Base-by-base conservation (phyloP, 2,888 invertebrate genomes). In the Lasioglossum oenotherae region DNA sequence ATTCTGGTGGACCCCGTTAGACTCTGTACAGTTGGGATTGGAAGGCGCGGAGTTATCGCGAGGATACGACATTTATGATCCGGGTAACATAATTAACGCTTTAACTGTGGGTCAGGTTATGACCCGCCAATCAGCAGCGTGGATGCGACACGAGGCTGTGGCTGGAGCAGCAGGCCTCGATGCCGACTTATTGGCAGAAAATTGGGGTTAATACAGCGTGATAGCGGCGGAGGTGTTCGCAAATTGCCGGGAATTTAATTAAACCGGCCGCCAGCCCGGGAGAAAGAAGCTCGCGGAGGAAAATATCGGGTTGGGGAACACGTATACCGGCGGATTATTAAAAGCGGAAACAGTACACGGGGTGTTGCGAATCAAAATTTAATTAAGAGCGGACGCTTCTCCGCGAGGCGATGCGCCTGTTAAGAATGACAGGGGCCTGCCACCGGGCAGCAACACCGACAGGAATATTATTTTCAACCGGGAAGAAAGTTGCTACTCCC, bases 161-260 rank as follows among this genome's bases (percentile, higher is more conserved):
- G 64, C 64, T 53, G 41, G 78, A 49, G 41, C 71, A n/a, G 57
- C 31, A 41, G 16, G 10, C 41, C 69, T 49, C 74, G 75, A 72
- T 75, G 81, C 67, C 72, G 76, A 81, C 74, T 82, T 78, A 81
- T 78, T 35, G 72, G 44, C 71, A 71, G 64, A 69, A 81, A 81
- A 78, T 77, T 73, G 46, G 71, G 57, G 69, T 57, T 78, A 74
- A 84, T 82, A 64, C 74, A 78, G 74, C 77, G 46, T 46, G 71
- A 38, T 76, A 44, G 23, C 19, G 78, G 35, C 35, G 78, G 38
- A 60, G 78, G 78, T 75, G 78, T 79, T 79, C 75, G 72, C 83
- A 72, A 82, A 82, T 85, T 79, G 83, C 64, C 75, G 78, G 49
- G 84, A 78, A 84, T 84, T 85, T 85, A 80, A 85, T 85, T 80